These are phyloP conservation scores for Brachionus rotundiformis DNA, from an alignment of 1,140 invertebrate genomes.

Conservation along the genomic window DNA sequence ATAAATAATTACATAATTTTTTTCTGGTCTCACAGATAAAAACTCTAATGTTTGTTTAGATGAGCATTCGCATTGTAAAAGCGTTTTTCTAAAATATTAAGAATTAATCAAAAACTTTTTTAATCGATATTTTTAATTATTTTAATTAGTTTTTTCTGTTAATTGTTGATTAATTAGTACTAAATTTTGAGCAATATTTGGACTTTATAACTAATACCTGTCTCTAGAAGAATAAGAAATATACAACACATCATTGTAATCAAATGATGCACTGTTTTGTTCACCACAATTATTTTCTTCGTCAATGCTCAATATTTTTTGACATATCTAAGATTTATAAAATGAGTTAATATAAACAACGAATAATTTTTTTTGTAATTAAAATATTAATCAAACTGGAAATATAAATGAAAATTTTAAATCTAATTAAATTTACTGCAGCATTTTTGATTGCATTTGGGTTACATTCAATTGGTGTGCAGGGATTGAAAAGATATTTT, in stretches of 20 bases:
- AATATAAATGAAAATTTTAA: no score
- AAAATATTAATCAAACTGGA: no score
- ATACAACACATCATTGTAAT: not conserved
- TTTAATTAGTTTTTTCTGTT: not conserved
- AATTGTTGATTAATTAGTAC: no score
- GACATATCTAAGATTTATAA: slow-evolving; percentile 11
- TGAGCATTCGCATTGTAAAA: not conserved
- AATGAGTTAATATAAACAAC: no score
- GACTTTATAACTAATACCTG: not conserved
- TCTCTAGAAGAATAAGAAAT: not conserved
- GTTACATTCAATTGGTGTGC: slow-evolving; percentile 11
- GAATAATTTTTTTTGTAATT: no score
- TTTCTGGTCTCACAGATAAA: not conserved
- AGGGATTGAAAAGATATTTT: slow-evolving; percentile 21
- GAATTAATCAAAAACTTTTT: no score
- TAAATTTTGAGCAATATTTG: no score
- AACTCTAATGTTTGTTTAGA: slow-evolving; percentile 4
- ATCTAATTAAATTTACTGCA: not conserved
- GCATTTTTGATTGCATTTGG: not conserved
- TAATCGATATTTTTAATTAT: not conserved
- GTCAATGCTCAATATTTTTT: not conserved
- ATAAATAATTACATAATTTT: slow-evolving; percentile 45
- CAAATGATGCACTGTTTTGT: not conserved
- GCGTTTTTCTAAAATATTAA: not conserved
- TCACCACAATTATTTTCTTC: slow-evolving; percentile 25